Base-by-base conservation (phyloP, 2,113 vertebrate species). In the Vulpes vulpes region DNA sequence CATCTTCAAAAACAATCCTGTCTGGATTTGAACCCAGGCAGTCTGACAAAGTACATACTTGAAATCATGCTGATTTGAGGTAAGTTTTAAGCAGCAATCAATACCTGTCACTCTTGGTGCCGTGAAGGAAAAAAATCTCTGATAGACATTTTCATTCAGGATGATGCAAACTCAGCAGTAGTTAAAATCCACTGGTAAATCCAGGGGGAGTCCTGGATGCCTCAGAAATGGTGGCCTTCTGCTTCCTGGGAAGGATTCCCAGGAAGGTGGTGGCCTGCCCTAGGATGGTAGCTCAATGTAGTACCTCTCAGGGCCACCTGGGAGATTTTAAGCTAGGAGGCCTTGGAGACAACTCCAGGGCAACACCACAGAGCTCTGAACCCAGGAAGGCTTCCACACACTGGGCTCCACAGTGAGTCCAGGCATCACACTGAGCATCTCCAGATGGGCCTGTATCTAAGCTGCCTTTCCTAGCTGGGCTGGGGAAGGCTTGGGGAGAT, bases 381-480 rank as follows among this genome's bases (percentile, higher is more conserved):
- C 60, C 22, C 30, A 25, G 35, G 2, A 20, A 82, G 65, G 22
- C 71, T 67, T 84, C 74, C 73, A 14, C 19, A 82, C 80, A 30
- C 64, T 53, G 32, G 17, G 38, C 57, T 80, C 59, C 11, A 20
- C 22, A 35, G 88, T 69, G 85, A 2, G 91, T 0, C 74, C 55
- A 35, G 82, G 59, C 94, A 76, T 38, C 9, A 25, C 79, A 8
- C 64, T 91, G 96, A 93, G 38, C 38, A 49, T 76, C 95, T 95
- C 86, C 87, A 92, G 80, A 90, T 65, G 83, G 74, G 82, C 60
- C 74, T 92, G 3, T 20, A 8, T 85, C 73, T 51, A 67, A 91
- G 86, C 87, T 76, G 74, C 69, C 51, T 97, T 91, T 93, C 73
- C 60, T 43, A 64, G 53, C 71, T 64, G 87, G 89, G 73, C 32